Conservation (phyloP, 2,113 vertebrate species). For the Paedocypris sp. region DNA sequence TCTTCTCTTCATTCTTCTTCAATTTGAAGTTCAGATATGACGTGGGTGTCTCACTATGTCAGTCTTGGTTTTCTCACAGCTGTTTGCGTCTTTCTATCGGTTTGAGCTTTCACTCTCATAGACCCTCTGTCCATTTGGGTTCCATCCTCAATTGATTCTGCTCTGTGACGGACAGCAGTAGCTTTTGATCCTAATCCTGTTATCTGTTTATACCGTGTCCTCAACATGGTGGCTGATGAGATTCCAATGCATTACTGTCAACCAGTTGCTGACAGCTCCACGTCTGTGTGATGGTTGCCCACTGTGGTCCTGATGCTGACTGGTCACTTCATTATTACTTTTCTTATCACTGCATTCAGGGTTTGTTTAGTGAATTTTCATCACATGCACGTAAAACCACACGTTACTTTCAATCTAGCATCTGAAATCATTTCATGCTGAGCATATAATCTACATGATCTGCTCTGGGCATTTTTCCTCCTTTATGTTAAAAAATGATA, state of each 20-base stretch:
- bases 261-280: slow-evolving; percentile 16
- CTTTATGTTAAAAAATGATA: too few relatives aligned
- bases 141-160: slow-evolving; percentile 32
- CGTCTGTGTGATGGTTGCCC: slow-evolving; percentile 9
- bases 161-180: slow-evolving; percentile 31
- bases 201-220: slow-evolving; percentile 41
- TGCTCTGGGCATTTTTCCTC: not conserved
- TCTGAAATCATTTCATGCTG: slow-evolving; percentile 19
- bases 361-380: not conserved
- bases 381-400: not conserved
- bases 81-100: slow-evolving; percentile 4
- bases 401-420: slow-evolving; percentile 5
- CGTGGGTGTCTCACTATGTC: slow-evolving; percentile 21
- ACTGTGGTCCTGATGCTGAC: not conserved
- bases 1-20: slow-evolving; percentile 36
- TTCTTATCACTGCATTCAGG: not conserved
- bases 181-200: slow-evolving; percentile 41
- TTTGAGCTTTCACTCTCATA: not conserved
- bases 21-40: slow-evolving; percentile 52
- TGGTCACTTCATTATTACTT: not conserved
- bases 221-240: slow-evolving; percentile 32
- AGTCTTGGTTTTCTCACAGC: slow-evolving; percentile 24
- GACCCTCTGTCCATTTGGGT: slow-evolving; percentile 8
- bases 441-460: not conserved
- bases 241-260: slow-evolving; percentile 39